Conservation (phyloP, 2,888 invertebrate species). For the Aspidiotus rigidus region DNA sequence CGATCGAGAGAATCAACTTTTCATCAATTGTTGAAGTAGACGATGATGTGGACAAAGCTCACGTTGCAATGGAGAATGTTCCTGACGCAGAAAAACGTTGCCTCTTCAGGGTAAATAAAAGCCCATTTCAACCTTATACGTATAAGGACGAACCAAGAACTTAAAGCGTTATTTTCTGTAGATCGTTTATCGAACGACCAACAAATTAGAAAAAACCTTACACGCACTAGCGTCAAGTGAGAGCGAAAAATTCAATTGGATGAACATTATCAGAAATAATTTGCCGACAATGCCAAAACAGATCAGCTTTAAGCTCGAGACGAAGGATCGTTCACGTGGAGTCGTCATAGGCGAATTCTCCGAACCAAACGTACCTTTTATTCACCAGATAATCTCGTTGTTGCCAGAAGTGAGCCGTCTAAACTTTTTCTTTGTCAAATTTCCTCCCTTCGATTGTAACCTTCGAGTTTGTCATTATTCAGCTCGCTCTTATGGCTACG, state of each 20-base stretch:
- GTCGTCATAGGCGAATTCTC: slow-evolving; percentile 30
- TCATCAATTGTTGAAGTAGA: slow-evolving; percentile 6
- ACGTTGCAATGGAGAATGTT: background rate
- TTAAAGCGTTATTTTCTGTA: background rate
- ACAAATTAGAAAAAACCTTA: slow-evolving; percentile 12
- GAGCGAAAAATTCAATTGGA: slow-evolving; percentile 33
- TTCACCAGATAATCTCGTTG: slow-evolving; percentile 33
- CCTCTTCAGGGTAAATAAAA: slow-evolving; percentile 18
- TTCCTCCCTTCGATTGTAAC: background rate
- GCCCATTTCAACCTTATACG: slow-evolving; percentile 23
- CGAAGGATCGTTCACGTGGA: slow-evolving; percentile 29
- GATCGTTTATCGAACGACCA: slow-evolving; percentile 7
- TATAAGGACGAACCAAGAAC: slow-evolving; percentile 24
- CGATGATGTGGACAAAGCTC: slow-evolving; percentile 1
- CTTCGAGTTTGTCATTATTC: background rate
- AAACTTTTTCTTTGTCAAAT: background rate
- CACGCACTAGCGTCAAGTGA: slow-evolving; percentile 27
- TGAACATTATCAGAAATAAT: slow-evolving; percentile 21
- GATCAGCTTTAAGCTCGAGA: slow-evolving; percentile 11
- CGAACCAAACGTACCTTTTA: slow-evolving; percentile 17
- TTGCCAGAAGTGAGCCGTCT: slow-evolving; percentile 26
- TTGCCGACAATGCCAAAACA: slow-evolving; percentile 18
- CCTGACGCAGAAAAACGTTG: background rate
- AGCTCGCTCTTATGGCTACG: slow-evolving; percentile 30
- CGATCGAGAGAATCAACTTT: slow-evolving; percentile 1